Evolutionary conservation across 2,888 invertebrate genomes (phyloP).

Genomic region (Iselma pallidipennis): DNA sequence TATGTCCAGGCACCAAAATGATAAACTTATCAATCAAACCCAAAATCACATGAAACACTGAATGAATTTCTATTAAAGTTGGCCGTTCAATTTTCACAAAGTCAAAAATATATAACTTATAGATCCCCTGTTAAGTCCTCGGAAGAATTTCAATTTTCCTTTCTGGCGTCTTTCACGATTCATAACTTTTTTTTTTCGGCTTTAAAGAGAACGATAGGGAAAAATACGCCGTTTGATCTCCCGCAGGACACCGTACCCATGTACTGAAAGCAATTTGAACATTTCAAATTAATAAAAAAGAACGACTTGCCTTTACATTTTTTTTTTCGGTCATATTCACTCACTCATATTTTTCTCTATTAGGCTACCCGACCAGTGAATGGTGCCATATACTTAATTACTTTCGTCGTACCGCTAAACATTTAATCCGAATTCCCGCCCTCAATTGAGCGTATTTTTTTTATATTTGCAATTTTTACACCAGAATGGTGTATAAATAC

Average conservation of each 20-base stretch:
- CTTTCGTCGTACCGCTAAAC: background rate
- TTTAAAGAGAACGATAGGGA: background rate
- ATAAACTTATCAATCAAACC: background rate
- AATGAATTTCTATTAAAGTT: background rate
- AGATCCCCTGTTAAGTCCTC: slow-evolving; percentile 26
- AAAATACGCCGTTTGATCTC: background rate
- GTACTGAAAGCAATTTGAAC: background rate
- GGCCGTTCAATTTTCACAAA: background rate
- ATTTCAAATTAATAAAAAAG: background rate
- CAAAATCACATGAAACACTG: background rate
- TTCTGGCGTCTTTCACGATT: slow-evolving; percentile 16
- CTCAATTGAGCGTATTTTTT: background rate
- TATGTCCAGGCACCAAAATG: too few species aligned
- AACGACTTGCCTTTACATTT: background rate
- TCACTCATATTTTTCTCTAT: background rate
- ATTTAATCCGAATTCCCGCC: background rate
- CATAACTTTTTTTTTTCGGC: slow-evolving; percentile 16
- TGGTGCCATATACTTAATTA: background rate
- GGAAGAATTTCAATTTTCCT: slow-evolving; percentile 27
- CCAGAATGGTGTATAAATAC: background rate
- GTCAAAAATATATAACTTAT: slow-evolving; percentile 17
- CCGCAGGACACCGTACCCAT: background rate
- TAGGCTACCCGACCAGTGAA: background rate
- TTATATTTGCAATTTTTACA: background rate
- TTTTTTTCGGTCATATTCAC: too few species aligned